These are phyloP conservation scores for Thamnophis elegans DNA, from an alignment of 2,797 vertebrate genomes.

Conservation along the genomic window DNA sequence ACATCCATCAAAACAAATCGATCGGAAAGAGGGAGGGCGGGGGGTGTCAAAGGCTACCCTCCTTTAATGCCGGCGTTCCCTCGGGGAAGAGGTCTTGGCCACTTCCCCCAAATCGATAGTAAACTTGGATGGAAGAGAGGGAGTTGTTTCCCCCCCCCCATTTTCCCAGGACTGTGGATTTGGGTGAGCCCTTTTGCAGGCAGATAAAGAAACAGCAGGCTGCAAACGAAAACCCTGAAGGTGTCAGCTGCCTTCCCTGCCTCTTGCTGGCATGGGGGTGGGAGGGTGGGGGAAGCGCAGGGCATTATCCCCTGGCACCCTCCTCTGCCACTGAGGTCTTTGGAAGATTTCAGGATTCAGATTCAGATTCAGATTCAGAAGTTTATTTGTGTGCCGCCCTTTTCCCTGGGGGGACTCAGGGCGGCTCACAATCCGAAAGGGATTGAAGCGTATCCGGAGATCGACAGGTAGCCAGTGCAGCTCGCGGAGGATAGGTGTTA, in stretches of 20 bases:
- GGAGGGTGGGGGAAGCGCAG: not conserved
- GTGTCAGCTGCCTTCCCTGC: not conserved
- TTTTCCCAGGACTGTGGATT: slow-evolving; percentile 1
- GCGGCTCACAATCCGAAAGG: no score
- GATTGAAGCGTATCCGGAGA: no score
- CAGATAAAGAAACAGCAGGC: not conserved
- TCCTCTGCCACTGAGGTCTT: not conserved
- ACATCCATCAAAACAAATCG: not conserved
- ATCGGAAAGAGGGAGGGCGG: slow-evolving; percentile 50
- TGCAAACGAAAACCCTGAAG: not conserved
- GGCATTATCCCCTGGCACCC: no score
- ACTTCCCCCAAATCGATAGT: not conserved
- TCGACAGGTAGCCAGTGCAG: no score
- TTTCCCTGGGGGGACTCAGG: no score
- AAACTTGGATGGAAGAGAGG: slow-evolving; percentile 50
- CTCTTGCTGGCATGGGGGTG: not conserved
- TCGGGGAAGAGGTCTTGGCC: not conserved
- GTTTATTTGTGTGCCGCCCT: no score
- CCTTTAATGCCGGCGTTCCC: not conserved
- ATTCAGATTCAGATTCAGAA: no score
- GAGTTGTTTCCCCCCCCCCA: slow-evolving; percentile 34
- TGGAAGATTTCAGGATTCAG: no score
- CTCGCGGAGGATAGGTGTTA: no score
- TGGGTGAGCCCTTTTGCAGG: not conserved
- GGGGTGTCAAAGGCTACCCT: not conserved